Conservation (phyloP, 1,140 invertebrate species). For the Metaphire vulgaris region DNA sequence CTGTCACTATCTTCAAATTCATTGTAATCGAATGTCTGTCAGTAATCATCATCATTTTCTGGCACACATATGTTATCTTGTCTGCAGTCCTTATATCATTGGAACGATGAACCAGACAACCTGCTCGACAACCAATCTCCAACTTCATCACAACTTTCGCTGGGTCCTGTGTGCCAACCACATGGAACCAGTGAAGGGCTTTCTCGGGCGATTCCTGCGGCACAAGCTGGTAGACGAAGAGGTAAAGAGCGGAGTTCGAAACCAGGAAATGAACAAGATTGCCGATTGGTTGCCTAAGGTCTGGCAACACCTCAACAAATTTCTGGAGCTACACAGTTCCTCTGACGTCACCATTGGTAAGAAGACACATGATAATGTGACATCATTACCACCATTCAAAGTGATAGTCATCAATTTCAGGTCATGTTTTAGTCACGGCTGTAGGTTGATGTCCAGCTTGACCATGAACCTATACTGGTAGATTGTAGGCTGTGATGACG, state of each 20-base stretch:
- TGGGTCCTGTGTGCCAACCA: slow-evolving; percentile 87
- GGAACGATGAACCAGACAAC: slow-evolving; percentile 94
- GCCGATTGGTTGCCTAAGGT: slow-evolving; percentile 85
- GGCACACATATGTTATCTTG: too few relatives aligned
- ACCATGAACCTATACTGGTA: too few relatives aligned
- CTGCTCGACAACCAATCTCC: slow-evolving; percentile 87
- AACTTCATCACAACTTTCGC: slow-evolving; percentile 90
- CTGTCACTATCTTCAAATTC: too few relatives aligned
- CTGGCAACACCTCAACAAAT: slow-evolving; percentile 89
- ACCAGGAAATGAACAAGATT: slow-evolving; percentile 62
- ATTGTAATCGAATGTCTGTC: too few relatives aligned
- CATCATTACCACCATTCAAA: too few relatives aligned
- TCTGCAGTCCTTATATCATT: slow-evolving; percentile 58
- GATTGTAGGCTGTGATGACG: too few relatives aligned
- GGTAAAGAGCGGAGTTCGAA: slow-evolving; percentile 49
- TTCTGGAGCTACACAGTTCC: slow-evolving; percentile 89
- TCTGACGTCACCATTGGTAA: slow-evolving; percentile 90
- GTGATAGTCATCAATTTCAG: too few relatives aligned
- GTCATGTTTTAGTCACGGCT: too few relatives aligned
- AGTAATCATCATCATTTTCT: not conserved
- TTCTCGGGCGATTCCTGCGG: slow-evolving; percentile 79
- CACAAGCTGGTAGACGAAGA: slow-evolving; percentile 79
- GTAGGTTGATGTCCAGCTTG: too few relatives aligned
- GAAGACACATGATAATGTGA: too few relatives aligned
- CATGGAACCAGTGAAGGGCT: slow-evolving; percentile 94